phyloP scores from a whole-genome alignment of 2,113 vertebrate genomes.

The Uria aalge region DNA sequence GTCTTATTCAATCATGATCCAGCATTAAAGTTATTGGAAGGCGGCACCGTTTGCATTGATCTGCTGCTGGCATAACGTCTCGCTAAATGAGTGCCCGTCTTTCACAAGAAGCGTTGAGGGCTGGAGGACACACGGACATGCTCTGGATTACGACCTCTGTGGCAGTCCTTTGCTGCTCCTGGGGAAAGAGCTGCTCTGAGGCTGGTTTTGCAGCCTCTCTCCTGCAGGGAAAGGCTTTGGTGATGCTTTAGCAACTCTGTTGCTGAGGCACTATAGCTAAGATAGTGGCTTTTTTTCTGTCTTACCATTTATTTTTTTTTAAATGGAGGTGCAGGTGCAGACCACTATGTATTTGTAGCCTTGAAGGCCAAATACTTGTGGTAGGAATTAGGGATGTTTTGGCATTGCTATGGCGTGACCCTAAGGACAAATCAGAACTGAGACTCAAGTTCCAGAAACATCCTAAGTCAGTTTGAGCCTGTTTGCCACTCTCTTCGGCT shows the following conservation, averaged over 20 bases:
- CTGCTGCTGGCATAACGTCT: not conserved
- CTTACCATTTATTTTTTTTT: not conserved
- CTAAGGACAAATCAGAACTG: not conserved
- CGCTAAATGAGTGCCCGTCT: not conserved
- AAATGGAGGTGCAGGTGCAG: not conserved
- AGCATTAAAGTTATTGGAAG: not conserved
- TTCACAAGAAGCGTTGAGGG: not conserved
- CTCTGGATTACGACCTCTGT: not conserved
- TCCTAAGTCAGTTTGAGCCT: not conserved
- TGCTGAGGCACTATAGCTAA: not conserved
- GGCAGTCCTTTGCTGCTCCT: not conserved
- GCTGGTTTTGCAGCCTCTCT: not conserved
- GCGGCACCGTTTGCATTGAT: not conserved
- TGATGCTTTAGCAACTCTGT: not conserved
- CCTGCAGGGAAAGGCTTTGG: not conserved
- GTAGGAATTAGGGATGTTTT: not conserved
- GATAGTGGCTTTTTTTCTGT: not conserved
- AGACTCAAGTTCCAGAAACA: not conserved
- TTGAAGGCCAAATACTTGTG: not conserved
- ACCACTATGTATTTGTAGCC: not conserved
- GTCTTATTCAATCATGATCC: not conserved
- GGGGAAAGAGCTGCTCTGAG: not conserved
- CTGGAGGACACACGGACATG: not conserved
- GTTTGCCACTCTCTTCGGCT: not conserved
- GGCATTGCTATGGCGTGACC: not conserved